Evolutionary conservation across 1,140 invertebrate species (phyloP), one percentile per base, ranked within the genome.

Genomic region (Patella vulgata): DNA sequence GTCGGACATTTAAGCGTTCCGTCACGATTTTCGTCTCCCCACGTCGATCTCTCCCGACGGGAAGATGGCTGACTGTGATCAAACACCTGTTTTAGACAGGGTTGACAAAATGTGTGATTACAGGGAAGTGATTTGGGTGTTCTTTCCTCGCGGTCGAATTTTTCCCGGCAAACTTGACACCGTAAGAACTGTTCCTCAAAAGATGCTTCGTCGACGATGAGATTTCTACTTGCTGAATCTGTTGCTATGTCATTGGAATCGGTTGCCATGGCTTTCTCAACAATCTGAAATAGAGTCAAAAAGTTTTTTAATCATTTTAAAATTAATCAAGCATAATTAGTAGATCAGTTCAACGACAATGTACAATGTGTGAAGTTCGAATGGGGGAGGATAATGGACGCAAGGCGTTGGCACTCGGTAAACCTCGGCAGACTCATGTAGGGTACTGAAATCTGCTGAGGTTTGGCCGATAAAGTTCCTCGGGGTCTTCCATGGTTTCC

Each of bases 141-240:
- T 12, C 72, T 65, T 8, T 79, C 72, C 1, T 48, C 43, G 21
- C 75, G 65, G 59, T 76, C 68, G 62, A 70, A 81, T 33, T 74
- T 70, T 25, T 81, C 77, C 9, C 70, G 67, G 59, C 79, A 81
- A 23, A 81, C 71, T 54, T 73, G 71, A 43, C 79, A 81, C 2
- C 74, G 53, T 25, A 81, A 59, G 51, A 81, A 81, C 65, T 78
- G 74, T 51, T 81, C 79, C 47, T 81, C 79, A 51, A 81, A 81
- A 11, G 73, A 71, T 4, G 70, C 68, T 27, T 77, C 74, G 48
- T 81, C 79, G 19, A 81, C 74, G 8, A 81, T 70, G 6, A 81
- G 52, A 51, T 70, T 76, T 17, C 79, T 55, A 17, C 63, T 36
- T 27, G 63, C 68, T 0, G 61, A 58, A 2, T 42, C n/a, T 23